Evolutionary conservation across 2,888 invertebrate species (phyloP).

Genomic region (Plebejus argus): DNA sequence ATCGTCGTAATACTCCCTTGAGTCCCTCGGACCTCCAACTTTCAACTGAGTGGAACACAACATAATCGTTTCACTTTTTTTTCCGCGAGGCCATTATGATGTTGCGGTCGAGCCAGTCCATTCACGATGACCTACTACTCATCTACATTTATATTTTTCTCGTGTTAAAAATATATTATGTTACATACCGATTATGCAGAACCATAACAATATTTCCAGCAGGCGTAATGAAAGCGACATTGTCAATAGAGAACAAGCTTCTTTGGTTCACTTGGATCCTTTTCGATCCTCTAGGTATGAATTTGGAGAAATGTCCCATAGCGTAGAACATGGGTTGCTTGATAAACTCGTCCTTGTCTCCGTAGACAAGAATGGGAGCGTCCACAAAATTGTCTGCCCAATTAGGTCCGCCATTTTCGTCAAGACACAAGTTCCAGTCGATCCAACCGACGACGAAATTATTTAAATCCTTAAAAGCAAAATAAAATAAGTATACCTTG

Average conservation of each 20-base stretch:
- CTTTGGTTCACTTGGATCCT: conserved; percentile 48
- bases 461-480: conserved; percentile 79
- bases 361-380: conserved; percentile 81
- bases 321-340: conserved; percentile 94
- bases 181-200: conserved; percentile 62
- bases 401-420: conserved; percentile 89
- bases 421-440: conserved; percentile 92
- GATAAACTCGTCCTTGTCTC: conserved; percentile 84
- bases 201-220: conserved; percentile 57
- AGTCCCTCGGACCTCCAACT: too few species aligned
- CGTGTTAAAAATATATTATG: background rate
- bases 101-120: background rate
- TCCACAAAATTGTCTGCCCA: conserved; percentile 89
- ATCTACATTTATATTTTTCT: background rate
- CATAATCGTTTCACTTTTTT: too few species aligned
- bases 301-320: conserved; percentile 89
- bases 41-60: too few species aligned
- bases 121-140: background rate
- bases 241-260: conserved; percentile 43
- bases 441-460: conserved; percentile 90
- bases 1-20: too few species aligned
- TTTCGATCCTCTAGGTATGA: conserved; percentile 81
- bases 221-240: conserved; percentile 58
- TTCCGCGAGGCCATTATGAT: too few species aligned
- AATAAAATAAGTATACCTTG: background rate